These are phyloP conservation scores for Drosophila leontia DNA, from an alignment of 1,140 invertebrate genomes.

Conservation along the genomic window DNA sequence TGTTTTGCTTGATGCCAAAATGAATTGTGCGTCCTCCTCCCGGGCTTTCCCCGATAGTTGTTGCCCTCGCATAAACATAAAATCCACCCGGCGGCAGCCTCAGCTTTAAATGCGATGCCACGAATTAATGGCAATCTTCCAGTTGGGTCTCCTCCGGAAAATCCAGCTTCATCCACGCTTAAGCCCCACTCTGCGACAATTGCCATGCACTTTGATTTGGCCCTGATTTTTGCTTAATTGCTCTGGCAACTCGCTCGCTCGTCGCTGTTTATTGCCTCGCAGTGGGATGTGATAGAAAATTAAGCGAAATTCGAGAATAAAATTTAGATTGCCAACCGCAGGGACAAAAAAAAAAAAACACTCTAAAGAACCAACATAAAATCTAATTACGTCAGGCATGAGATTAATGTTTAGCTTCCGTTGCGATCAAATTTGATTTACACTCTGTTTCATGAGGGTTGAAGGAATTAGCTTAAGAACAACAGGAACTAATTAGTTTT, in stretches of 20 bases:
- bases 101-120: slow-evolving; percentile 75
- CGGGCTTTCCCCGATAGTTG: slow-evolving; percentile 28
- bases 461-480: slow-evolving; percentile 1
- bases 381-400: slow-evolving; percentile 45
- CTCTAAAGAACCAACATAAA: slow-evolving; percentile 36
- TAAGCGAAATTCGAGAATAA: slow-evolving; percentile 22
- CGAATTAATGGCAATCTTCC: slow-evolving; percentile 77
- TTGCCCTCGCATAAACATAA: slow-evolving; percentile 64
- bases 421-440: slow-evolving; percentile 34
- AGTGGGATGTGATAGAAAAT: slow-evolving; percentile 50
- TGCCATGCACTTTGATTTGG: slow-evolving; percentile 82
- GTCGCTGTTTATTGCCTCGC: slow-evolving; percentile 39
- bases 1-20: slow-evolving; percentile 48
- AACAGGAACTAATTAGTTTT: slow-evolving; percentile 25
- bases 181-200: slow-evolving; percentile 78
- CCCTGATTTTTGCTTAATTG: slow-evolving; percentile 83
- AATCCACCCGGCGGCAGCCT: slow-evolving; percentile 66
- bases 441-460: not conserved
- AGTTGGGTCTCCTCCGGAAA: slow-evolving; percentile 13
- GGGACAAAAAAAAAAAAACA: slow-evolving; percentile 24
- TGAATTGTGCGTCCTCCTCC: slow-evolving; percentile 35
- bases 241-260: slow-evolving; percentile 67
- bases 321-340: slow-evolving; percentile 29
- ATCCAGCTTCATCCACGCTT: slow-evolving; percentile 39
- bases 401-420: slow-evolving; percentile 55